Evolutionary conservation across 2,888 invertebrate genomes (phyloP), one percentile per base, ranked within the genome.

Genomic region (Scaptomyza polygonia): DNA sequence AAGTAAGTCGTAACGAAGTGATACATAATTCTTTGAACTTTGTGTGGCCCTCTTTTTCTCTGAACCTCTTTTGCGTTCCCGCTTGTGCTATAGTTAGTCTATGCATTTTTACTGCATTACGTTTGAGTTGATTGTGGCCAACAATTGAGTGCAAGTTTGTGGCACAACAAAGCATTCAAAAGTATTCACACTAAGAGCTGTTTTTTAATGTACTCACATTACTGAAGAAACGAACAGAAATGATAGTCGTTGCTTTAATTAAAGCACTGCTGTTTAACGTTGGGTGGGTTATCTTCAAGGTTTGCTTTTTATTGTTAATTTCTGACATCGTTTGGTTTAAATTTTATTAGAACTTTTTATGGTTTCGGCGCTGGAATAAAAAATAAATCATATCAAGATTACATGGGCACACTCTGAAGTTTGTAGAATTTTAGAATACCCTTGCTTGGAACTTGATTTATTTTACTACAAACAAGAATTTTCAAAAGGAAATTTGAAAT

Each of bases 1-100:
- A 84, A 84, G 79, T 86, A 84, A 84, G 79, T 83, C 81, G 85
- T 74, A 87, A 84, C 87, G 81, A 84, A 84, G 87, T 87, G 87
- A 86, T 84, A 87, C 87, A 84, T 84, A 87, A 87, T 87, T 85
- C 85, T 72, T 76, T 78, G 66, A 72, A 66, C 67, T 73, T 71
- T 62, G 55, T 62, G 48, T 44, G 51, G 32, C 43, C 7, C 43
- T 27, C 53, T 55, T 42, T 51, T 40, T 30, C 25, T 45, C 12
- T 51, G n/a, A 21, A 21, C 9, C 14, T 12, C 21, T 16, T 3
- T 7, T 8, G 7, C 18, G 9, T 9, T 49, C 54, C 45, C 39
- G 34, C 9, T 9, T 43, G 25, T 43, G 25, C 14, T 25, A 8
- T 25, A 0, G 25, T 27, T 39, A 45, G 45, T 49, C 54, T 66